These are phyloP conservation scores for Petrophora chlorosata DNA, from an alignment of 2,888 invertebrate genomes.

Conservation along the genomic window DNA sequence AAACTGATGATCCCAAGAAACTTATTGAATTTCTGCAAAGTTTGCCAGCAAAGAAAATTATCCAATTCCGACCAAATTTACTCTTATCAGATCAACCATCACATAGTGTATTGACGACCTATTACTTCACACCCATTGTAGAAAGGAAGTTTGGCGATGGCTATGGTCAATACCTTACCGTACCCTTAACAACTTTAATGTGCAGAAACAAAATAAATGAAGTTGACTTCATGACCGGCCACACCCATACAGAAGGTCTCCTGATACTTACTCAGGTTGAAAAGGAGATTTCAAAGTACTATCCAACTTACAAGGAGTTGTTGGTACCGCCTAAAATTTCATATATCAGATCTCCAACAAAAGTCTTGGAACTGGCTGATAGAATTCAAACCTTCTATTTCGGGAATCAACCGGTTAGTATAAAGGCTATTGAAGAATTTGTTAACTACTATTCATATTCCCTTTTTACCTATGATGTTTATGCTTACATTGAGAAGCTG, in stretches of 20 bases:
- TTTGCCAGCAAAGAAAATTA: constrained; percentile 17
- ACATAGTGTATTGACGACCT: not conserved
- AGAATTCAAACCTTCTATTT: constrained; percentile 15
- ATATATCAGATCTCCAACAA: constrained; percentile 1
- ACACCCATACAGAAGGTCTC: constrained; percentile 19
- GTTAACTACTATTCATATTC: constrained; percentile 6
- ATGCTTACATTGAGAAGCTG: constrained; percentile 16
- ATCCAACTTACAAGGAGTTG: not conserved
- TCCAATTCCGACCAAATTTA: constrained; percentile 16
- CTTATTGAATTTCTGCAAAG: constrained; percentile 22
- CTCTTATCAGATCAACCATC: constrained; percentile 16
- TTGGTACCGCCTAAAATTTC: constrained; percentile 7
- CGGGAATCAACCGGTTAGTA: constrained; percentile 11
- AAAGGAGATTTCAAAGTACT: not conserved
- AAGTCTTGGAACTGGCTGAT: constrained; percentile 12
- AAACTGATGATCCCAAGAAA: constrained; percentile 31
- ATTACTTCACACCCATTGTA: constrained; percentile 24
- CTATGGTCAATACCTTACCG: constrained; percentile 24
- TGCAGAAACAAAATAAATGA: constrained; percentile 9
- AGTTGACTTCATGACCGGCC: constrained; percentile 20
- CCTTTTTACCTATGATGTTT: constrained; percentile 15
- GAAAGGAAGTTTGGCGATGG: constrained; percentile 22
- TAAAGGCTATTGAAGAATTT: constrained; percentile 9
- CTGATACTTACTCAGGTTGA: not conserved
- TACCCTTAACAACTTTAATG: constrained; percentile 6